Evolutionary conservation across 23 tunicate genomes (phyloP), one percentile per base, ranked within the genome.

Genomic region (Ciona savignyi): DNA sequence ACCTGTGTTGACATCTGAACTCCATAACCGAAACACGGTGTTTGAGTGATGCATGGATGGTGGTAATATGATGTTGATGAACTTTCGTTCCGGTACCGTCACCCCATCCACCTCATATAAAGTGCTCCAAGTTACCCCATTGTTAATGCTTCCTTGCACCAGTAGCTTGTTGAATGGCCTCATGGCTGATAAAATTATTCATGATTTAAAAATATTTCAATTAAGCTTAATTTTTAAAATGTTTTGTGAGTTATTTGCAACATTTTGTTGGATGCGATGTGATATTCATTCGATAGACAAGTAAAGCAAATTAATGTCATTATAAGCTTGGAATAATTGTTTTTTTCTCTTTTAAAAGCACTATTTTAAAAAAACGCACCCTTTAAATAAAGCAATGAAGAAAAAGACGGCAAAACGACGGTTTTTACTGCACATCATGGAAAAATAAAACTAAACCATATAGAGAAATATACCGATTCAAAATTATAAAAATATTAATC

Each of bases 111-210:
- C 68, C 15, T 42, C 11, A 42, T 42, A 15, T 6, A 81, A 23
- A 11, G 91, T 85, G 22, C 70, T n/a, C 97, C 97, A 91, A 15
- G 91, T 80, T 28, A 91, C 80, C 23, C 97, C 97, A 34, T 83
- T 83, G 73, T 91, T 91, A 25, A 65, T 66, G 68, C 90, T 85
- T 70, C 79, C 71, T 66, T 85, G 84, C 28, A 85, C 84, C 63
- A 83, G 69, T 4, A 74, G 66, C 4, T 51, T 60, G 34, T 66
- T 20, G 23, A 63, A 27, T 4, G 66, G 30, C 1, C 29, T 24
- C 29, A 62, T 30, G 2, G 51, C 65, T 73, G 66, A 49, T 27
- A 72, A 72, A 15, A 29, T n/a, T 33, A 24, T 22, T 42, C 9
- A 42, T 15, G 15, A 42, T 42, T 42, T 42, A 42, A 42, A 42